Evolutionary conservation across 1,140 invertebrate species (phyloP), one percentile per base, ranked within the genome.

Genomic region (Andricus grossulariae): DNA sequence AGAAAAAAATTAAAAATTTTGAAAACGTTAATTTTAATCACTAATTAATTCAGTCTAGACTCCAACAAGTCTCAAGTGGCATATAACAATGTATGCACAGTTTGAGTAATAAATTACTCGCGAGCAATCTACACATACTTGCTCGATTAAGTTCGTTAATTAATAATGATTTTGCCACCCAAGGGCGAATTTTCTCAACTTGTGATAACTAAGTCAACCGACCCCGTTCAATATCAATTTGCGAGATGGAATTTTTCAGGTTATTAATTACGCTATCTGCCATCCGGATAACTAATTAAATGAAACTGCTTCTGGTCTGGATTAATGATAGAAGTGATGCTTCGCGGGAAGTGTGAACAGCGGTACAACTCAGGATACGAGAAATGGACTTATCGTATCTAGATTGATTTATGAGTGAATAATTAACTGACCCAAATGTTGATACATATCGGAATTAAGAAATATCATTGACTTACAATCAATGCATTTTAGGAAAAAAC

Each of bases 161-260:
- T 82, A 78, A 78, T 78, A 80, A 83, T 82, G 78, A 71, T 45
- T 73, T 66, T 19, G 51, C 21, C 78, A 71, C 73, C 50, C 19
- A 73, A n/a, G 60, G 60, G 74, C 54, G 25, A 54, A 55, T n/a
- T 54, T 57, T 54, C 52, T 45, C 32, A 15, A 8, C 15, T 55
- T 32, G 18, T 45, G 73, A 74, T 74, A 74, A 74, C 25, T 45
- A 18, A 49, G 50, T 70, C 4, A 11, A 18, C 25, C 50, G 51
- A 74, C 73, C 50, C 66, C 50, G 75, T 79, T 80, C 79, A 74
- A 82, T 84, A 77, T 72, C 75, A 80, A 82, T 81, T 80, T 83
- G 73, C 72, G 73, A 6, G 13, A 54, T 8, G 45, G 75, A 82
- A 82, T 85, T 85, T 85, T 25, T 75, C 50, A 57, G 45, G 76